Evolutionary conservation across 2,113 vertebrate species (phyloP).

Genomic region (Choloepus hoffmanni): DNA sequence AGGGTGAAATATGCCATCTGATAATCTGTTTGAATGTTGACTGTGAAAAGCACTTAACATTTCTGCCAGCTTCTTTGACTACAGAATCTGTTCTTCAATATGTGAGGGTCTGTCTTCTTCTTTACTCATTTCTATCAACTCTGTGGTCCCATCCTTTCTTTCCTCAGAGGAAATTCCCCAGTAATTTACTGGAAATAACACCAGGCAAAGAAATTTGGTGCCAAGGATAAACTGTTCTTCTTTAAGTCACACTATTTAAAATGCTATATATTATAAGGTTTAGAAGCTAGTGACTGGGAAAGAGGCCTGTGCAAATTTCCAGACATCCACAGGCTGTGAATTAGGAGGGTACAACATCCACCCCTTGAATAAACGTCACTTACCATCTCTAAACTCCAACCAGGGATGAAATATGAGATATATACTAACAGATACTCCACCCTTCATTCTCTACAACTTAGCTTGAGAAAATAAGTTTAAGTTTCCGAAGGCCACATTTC

Average conservation of each 20-base stretch:
- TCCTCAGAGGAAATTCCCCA: constrained; percentile 60
- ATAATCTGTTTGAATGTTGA: constrained; percentile 92
- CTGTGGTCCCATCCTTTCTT: constrained; percentile 60
- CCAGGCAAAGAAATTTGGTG: constrained; percentile 43
- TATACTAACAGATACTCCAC: not conserved
- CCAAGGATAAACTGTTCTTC: constrained; percentile 22
- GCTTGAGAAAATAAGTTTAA: constrained; percentile 26
- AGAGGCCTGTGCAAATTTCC: not conserved
- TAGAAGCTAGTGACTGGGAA: not conserved
- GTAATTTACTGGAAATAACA: constrained; percentile 56
- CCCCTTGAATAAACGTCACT: not conserved
- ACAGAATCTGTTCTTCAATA: constrained; percentile 91
- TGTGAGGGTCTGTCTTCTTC: constrained; percentile 87
- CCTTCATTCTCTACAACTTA: constrained; percentile 25
- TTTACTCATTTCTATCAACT: constrained; percentile 82
- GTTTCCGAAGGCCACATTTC: not conserved
- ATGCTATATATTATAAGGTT: not conserved
- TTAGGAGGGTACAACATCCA: not conserved
- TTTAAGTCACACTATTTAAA: not conserved
- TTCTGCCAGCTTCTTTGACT: constrained; percentile 89
- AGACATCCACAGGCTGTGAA: not conserved
- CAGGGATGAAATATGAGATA: not conserved
- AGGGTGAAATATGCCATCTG: constrained; percentile 92
- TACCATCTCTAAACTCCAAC: not conserved
- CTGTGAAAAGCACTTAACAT: constrained; percentile 92